These are phyloP conservation scores for Python bivittatus DNA, from an alignment of 2,113 vertebrate genomes.

Conservation along the genomic window DNA sequence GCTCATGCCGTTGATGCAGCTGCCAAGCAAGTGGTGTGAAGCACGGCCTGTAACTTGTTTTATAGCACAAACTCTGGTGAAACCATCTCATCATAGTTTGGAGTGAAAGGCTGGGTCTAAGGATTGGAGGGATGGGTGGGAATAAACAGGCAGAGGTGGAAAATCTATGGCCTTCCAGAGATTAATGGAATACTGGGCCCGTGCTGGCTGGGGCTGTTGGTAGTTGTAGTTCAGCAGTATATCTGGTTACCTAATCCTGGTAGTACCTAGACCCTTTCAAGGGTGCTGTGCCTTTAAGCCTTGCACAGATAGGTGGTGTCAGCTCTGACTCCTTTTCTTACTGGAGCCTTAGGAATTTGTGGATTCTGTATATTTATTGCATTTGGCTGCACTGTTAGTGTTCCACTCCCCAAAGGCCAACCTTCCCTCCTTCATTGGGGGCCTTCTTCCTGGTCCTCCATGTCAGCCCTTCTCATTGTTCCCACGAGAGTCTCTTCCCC, in stretches of 20 bases:
- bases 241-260: background rate
- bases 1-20: background rate
- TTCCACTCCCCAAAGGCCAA: background rate
- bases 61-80: background rate
- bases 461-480: background rate
- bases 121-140: background rate
- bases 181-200: background rate
- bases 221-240: background rate
- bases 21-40: background rate
- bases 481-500: background rate
- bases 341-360: background rate
- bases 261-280: background rate
- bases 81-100: background rate
- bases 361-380: background rate
- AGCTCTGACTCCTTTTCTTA: background rate
- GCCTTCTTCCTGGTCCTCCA: background rate
- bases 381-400: background rate
- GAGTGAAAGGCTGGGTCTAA: background rate
- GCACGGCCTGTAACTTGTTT: background rate
- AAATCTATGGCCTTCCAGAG: background rate
- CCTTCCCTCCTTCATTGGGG: background rate
- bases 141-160: background rate
- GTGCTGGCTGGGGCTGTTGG: background rate
- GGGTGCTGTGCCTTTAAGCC: background rate
- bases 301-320: background rate